A percentile compares a stretch with the other conserved stretches of the same genome.
Conservation (phyloP, 23 tunicate species). For the Pegea sp. region DNA sequence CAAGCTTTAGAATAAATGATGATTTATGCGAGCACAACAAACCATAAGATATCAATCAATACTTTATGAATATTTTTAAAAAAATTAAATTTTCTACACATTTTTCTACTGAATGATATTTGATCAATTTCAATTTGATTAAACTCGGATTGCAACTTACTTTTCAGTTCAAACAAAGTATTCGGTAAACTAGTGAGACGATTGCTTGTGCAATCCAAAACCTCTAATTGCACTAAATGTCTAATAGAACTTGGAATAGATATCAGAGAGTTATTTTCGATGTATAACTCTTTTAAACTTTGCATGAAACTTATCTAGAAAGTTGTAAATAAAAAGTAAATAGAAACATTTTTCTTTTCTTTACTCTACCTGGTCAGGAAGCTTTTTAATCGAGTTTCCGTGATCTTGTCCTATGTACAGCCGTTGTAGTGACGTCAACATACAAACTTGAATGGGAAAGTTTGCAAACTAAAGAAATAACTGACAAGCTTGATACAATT, state of each 20-base stretch:
- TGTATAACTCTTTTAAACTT: conserved; percentile 19
- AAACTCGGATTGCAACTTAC: no score
- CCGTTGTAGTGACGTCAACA: conserved; percentile 23
- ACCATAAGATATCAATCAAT: no score
- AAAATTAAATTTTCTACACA: no score
- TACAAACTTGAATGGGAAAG: conserved; percentile 41
- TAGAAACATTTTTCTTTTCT: background rate
- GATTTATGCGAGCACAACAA: no score
- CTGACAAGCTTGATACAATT: background rate
- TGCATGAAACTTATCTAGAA: conserved; percentile 23
- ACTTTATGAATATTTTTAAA: no score
- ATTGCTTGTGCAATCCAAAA: conserved; percentile 39
- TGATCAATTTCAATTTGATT: no score
- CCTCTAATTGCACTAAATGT: conserved; percentile 17
- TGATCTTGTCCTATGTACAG: conserved; percentile 73
- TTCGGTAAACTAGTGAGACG: conserved; percentile 45
- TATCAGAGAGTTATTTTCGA: conserved; percentile 46
- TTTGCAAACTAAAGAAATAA: conserved; percentile 24
- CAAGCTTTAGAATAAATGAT: no score
- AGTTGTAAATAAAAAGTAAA: background rate
- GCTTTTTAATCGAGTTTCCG: conserved; percentile 41
- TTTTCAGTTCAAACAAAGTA: conserved; percentile 6
- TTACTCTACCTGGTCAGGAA: conserved; percentile 65
- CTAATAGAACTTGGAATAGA: conserved; percentile 27
- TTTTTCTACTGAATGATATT: no score